These are phyloP conservation scores for Trachops cirrhosus DNA, from an alignment of 2,797 vertebrate genomes.

Conservation along the genomic window DNA sequence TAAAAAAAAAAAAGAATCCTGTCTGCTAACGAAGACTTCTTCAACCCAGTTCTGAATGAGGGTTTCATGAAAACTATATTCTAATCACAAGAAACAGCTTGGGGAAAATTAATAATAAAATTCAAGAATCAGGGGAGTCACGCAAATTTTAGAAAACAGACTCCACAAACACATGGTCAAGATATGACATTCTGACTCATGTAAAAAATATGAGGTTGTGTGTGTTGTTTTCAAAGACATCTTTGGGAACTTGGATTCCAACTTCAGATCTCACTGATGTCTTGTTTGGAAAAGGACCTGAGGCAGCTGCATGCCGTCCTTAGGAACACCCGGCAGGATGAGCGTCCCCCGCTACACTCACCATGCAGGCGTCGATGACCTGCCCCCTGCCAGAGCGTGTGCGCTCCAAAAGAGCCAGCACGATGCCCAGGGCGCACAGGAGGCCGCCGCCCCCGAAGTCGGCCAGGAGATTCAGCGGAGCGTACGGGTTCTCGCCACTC, in stretches of 20 bases:
- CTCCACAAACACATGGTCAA: background rate
- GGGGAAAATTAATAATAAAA: background rate
- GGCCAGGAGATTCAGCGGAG: slow-evolving; percentile 92
- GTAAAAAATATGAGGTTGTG: background rate
- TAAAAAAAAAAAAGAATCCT: background rate
- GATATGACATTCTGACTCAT: background rate
- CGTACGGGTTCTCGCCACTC: slow-evolving; percentile 88
- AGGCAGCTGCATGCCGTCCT: background rate
- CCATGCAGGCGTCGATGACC: slow-evolving; percentile 94
- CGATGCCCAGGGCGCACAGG: slow-evolving; percentile 90
- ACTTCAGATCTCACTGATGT: background rate
- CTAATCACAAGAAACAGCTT: background rate
- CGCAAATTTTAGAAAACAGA: background rate
- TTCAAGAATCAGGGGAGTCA: background rate
- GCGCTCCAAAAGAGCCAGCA: slow-evolving; percentile 91
- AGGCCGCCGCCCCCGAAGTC: slow-evolving; percentile 95
- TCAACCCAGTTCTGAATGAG: background rate
- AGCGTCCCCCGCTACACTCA: slow-evolving; percentile 77
- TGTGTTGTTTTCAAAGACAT: background rate
- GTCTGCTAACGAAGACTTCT: background rate
- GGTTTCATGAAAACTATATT: background rate
- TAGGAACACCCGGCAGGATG: background rate
- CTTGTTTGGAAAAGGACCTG: background rate
- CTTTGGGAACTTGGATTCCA: background rate
- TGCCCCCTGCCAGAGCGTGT: slow-evolving; percentile 91